Conservation (phyloP, 2,113 vertebrate species). For the Cephalopterus ornatus region DNA sequence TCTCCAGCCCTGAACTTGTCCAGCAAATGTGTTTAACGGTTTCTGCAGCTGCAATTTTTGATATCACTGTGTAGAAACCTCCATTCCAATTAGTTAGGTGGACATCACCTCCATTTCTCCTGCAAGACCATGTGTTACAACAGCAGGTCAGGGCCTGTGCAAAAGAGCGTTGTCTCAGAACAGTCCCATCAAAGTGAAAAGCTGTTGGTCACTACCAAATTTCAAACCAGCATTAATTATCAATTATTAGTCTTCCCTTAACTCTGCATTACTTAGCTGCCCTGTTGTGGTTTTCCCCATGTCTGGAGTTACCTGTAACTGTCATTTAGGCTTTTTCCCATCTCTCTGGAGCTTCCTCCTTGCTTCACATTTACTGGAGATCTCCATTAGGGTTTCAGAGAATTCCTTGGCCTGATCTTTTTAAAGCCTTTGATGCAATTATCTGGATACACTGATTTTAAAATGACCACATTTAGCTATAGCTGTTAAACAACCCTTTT, state of each 20-base stretch:
- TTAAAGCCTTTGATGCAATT: neutral
- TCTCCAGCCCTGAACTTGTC: neutral
- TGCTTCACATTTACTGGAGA: neutral
- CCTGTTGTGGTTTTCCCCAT: neutral
- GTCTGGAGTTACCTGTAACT: neutral
- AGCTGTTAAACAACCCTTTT: neutral
- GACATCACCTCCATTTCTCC: neutral
- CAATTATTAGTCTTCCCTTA: neutral
- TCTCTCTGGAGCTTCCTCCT: neutral
- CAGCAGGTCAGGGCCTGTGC: neutral
- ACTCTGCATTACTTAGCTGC: neutral
- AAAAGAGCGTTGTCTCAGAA: neutral
- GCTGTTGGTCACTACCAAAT: neutral
- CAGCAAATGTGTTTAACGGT: neutral
- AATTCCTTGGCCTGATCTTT: neutral
- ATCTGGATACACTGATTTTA: neutral
- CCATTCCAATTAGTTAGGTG: neutral
- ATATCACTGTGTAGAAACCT: neutral
- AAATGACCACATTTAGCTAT: neutral
- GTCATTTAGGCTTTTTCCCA: neutral
- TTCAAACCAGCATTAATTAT: neutral
- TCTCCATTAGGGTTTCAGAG: neutral
- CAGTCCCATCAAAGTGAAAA: neutral
- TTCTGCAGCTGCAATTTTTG: neutral
- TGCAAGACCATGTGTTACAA: neutral